Evolutionary conservation across 2,797 vertebrate species (phyloP).

Genomic region (Parambassis ranga): DNA sequence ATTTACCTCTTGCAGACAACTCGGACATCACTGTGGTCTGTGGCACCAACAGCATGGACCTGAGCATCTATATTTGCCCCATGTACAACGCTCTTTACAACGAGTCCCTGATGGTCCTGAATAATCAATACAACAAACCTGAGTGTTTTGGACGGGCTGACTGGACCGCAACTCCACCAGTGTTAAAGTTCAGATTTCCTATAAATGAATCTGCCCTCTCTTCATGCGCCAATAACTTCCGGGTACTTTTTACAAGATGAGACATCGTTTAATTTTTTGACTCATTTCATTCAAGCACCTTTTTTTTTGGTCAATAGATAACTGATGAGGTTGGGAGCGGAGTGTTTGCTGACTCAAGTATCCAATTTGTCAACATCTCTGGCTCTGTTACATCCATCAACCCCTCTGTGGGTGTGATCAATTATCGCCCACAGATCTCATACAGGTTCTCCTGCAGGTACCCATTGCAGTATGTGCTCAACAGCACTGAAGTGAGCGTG

Average conservation of each 20-base stretch:
- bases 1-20: constrained; percentile 59
- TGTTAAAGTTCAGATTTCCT: constrained; percentile 71
- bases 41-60: constrained; percentile 66
- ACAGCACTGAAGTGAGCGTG: constrained; percentile 77
- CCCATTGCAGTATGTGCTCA: constrained; percentile 79
- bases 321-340: constrained; percentile 50
- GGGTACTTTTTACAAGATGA: constrained; percentile 52
- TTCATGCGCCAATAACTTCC: constrained; percentile 56
- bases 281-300: no score
- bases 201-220: constrained; percentile 47
- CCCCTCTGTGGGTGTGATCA: constrained; percentile 56
- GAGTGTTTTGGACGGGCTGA: constrained; percentile 69
- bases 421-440: constrained; percentile 66
- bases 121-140: constrained; percentile 33
- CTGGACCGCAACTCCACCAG: constrained; percentile 55
- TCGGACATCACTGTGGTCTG: constrained; percentile 72
- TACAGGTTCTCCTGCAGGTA: constrained; percentile 82
- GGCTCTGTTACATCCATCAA: constrained; percentile 69
- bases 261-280: no score
- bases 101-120: constrained; percentile 76
- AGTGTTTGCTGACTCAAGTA: constrained; percentile 61
- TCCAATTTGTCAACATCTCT: constrained; percentile 77
- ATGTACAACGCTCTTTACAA: constrained; percentile 77
- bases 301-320: constrained; percentile 60
- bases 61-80: constrained; percentile 76